These are phyloP conservation scores for Stratiolaelaps scimitus DNA, from an alignment of 1,140 invertebrate genomes.

Conservation along the genomic window DNA sequence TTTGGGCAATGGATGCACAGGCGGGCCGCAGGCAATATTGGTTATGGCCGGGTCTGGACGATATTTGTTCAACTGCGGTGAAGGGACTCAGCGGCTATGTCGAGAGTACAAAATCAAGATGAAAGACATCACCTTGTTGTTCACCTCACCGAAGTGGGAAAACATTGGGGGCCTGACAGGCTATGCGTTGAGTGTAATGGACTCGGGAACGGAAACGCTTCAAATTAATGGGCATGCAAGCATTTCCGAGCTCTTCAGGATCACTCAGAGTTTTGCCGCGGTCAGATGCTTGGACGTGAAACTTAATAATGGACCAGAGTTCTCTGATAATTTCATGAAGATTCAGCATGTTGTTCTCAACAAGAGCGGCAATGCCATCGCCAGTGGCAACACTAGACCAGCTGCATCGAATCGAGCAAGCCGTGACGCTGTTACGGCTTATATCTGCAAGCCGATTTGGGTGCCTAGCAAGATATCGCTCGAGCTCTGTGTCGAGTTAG, in stretches of 20 bases:
- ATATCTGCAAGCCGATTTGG: constrained; percentile 50
- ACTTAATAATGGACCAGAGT: no score
- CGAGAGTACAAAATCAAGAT: constrained; percentile 65
- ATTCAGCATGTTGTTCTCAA: no score
- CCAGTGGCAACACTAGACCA: constrained; percentile 29
- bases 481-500: constrained; percentile 65
- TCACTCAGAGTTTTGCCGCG: no score
- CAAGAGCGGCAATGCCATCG: no score
- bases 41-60: constrained; percentile 35
- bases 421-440: constrained; percentile 35
- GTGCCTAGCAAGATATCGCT: constrained; percentile 57
- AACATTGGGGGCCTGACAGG: constrained; percentile 72
- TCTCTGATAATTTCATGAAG: no score
- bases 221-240: constrained; percentile 58
- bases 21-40: no score
- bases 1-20: no score
- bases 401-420: neutral
- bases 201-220: constrained; percentile 62
- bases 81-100: constrained; percentile 70
- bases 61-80: constrained; percentile 86
- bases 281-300: no score
- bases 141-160: constrained; percentile 66
- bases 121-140: constrained; percentile 65
- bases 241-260: no score
- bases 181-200: constrained; percentile 65